These are phyloP conservation scores for Malurus melanocephalus DNA, from an alignment of 2,113 vertebrate species.

Conservation along the genomic window DNA sequence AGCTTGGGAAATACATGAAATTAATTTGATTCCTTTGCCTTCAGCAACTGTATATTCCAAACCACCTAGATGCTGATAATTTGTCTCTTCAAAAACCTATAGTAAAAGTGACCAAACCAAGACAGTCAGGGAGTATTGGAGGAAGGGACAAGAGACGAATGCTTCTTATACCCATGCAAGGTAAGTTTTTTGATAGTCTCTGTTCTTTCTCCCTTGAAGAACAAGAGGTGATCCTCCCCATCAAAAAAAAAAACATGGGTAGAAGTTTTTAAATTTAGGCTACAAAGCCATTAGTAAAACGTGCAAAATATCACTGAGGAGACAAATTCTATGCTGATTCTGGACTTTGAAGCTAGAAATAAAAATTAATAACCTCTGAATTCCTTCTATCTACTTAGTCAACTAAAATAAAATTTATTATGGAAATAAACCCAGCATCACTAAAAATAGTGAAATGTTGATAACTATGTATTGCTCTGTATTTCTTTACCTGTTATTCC, in stretches of 20 bases:
- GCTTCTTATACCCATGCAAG: background rate
- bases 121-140: background rate
- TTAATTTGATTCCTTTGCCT: background rate
- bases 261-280: background rate
- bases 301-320: background rate
- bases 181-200: background rate
- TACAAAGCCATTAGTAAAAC: background rate
- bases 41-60: background rate
- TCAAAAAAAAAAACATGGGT: background rate
- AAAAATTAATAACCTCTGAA: background rate
- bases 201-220: background rate
- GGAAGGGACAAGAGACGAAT: background rate
- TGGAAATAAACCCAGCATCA: background rate
- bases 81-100: background rate
- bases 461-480: background rate
- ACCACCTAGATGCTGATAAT: background rate
- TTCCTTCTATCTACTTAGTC: background rate
- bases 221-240: background rate
- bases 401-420: background rate
- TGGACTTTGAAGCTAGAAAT: background rate
- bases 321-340: background rate
- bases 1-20: background rate
- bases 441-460: background rate
- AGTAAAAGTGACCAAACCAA: background rate
- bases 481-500: background rate